Percentiles rank a stretch among this genome's conserved stretches.
Evolutionary conservation across 2,113 vertebrate species (phyloP).

Genomic region (Corydoras sp.): DNA sequence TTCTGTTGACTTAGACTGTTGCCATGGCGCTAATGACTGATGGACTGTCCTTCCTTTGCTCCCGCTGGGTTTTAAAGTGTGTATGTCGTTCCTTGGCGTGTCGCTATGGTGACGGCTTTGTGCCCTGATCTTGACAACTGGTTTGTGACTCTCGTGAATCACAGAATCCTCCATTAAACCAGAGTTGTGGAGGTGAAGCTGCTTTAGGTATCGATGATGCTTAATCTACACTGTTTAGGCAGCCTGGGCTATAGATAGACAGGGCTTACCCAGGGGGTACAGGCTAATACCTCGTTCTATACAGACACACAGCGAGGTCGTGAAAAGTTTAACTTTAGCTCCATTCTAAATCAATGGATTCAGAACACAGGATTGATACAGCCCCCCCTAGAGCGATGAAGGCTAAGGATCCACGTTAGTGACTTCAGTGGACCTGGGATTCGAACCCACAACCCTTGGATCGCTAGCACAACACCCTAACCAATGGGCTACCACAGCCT

Average conservation of each 20-base stretch:
- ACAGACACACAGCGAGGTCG: neutral
- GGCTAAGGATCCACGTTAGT: too few species aligned
- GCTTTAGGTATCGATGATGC: conserved; percentile 41
- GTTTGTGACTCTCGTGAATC: neutral
- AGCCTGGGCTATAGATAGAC: conserved; percentile 56
- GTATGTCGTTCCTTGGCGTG: conserved; percentile 21
- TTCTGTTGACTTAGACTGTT: conserved; percentile 42
- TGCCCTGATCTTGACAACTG: conserved; percentile 27
- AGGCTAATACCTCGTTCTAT: conserved; percentile 17
- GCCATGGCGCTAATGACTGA: conserved; percentile 37
- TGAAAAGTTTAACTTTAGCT: neutral
- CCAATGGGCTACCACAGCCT: too few species aligned
- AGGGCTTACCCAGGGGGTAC: conserved; percentile 26
- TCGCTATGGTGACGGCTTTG: conserved; percentile 37
- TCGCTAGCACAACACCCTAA: too few species aligned
- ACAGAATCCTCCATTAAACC: too few species aligned
- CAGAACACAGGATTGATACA: too few species aligned
- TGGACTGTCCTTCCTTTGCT: conserved; percentile 25
- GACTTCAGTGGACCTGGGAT: too few species aligned
- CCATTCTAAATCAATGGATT: neutral
- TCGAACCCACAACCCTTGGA: too few species aligned
- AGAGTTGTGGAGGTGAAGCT: neutral
- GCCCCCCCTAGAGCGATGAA: too few species aligned
- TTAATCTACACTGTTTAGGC: conserved; percentile 53
- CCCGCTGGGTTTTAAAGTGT: conserved; percentile 18